phyloP scores from a whole-genome alignment of 2,797 vertebrate genomes.

The Melanotaenia trifasciata region DNA sequence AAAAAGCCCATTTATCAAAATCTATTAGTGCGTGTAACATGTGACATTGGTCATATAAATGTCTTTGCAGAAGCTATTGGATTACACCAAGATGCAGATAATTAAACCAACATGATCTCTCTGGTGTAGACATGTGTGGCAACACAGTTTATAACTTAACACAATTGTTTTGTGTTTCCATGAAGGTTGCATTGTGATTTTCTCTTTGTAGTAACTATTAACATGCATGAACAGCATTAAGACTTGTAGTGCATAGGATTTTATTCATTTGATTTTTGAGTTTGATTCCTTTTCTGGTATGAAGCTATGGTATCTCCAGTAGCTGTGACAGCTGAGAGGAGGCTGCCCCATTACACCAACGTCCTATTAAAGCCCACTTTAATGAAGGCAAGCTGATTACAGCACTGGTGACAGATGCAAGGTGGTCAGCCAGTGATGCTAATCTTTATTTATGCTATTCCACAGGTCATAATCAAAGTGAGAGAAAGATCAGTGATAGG shows the following conservation, averaged over 20 bases:
- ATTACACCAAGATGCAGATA: constrained; percentile 15
- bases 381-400: constrained; percentile 72
- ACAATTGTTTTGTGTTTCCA: constrained; percentile 17
- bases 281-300: constrained; percentile 49
- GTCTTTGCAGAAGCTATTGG: constrained; percentile 24
- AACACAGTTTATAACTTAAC: constrained; percentile 20
- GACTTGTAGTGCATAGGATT: constrained; percentile 34
- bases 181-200: constrained; percentile 21
- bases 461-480: constrained; percentile 71
- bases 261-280: constrained; percentile 45
- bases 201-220: constrained; percentile 18
- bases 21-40: constrained; percentile 44
- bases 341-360: constrained; percentile 65
- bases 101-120: constrained; percentile 44
- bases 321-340: constrained; percentile 71
- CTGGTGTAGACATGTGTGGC: constrained; percentile 31
- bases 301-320: constrained; percentile 54
- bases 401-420: constrained; percentile 68
- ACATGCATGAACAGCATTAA: constrained; percentile 27
- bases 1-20: constrained; percentile 24
- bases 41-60: constrained; percentile 50
- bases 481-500: constrained; percentile 49
- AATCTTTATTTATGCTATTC: constrained; percentile 73
- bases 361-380: constrained; percentile 70
- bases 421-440: constrained; percentile 62